These are phyloP conservation scores for Argyrosomus regius DNA, from an alignment of 2,797 vertebrate genomes.

Conservation along the genomic window DNA sequence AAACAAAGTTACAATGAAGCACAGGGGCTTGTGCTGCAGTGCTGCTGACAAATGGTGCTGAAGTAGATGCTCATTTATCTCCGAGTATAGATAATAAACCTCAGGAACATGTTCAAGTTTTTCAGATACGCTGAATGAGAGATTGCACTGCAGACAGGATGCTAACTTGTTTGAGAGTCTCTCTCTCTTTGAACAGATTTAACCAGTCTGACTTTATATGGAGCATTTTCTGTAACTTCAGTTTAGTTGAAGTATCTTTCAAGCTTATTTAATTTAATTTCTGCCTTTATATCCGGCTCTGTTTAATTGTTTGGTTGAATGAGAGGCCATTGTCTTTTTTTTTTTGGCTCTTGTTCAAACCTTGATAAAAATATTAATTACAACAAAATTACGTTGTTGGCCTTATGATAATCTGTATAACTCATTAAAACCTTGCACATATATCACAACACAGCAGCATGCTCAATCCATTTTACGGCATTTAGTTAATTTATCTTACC, in stretches of 20 bases:
- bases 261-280: neutral
- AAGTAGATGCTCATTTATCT: neutral
- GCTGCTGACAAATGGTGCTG: neutral
- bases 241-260: neutral
- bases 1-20: neutral
- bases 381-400: constrained; percentile 3
- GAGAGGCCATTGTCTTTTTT: neutral
- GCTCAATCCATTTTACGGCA: constrained; percentile 37
- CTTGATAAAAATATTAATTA: constrained; percentile 24
- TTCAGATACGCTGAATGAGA: neutral
- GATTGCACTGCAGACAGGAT: neutral
- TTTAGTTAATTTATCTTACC: constrained; percentile 41
- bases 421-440: constrained; percentile 33
- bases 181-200: neutral
- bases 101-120: no score
- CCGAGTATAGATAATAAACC: no score
- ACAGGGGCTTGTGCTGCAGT: neutral
- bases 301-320: neutral
- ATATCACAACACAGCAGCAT: constrained; percentile 20
- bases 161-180: no score
- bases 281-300: neutral
- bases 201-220: neutral
- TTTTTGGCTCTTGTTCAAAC: constrained; percentile 11
- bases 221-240: neutral
- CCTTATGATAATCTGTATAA: constrained; percentile 27